Percentiles rank a stretch among this genome's conserved stretches.
These are phyloP conservation scores for Pterostichus niger DNA, from an alignment of 2,888 invertebrate genomes.

Conservation along the genomic window DNA sequence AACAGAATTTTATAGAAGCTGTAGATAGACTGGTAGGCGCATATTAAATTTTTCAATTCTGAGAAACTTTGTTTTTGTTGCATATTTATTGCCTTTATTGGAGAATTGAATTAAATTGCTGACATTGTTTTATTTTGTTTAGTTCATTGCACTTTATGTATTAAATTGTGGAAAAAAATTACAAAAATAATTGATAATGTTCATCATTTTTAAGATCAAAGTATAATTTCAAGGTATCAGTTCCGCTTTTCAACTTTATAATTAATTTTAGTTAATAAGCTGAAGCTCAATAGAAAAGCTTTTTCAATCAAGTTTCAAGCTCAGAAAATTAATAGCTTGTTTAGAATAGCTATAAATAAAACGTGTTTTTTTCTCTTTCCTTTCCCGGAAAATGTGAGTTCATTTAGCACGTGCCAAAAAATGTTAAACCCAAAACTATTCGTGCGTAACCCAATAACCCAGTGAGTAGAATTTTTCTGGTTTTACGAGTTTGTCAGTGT, in stretches of 20 bases:
- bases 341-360: not conserved
- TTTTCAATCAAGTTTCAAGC: not conserved
- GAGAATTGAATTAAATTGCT: too few relatives aligned
- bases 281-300: not conserved
- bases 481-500: not conserved
- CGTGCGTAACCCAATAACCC: conserved; percentile 40
- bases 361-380: not conserved
- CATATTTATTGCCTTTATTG: too few relatives aligned
- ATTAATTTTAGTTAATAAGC: conserved; percentile 3
- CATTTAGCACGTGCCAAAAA: conserved; percentile 38
- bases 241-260: not conserved
- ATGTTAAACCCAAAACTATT: not conserved
- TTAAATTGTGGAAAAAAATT: not conserved
- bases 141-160: not conserved
- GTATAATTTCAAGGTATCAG: not conserved
- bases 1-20: too few relatives aligned
- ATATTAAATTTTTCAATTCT: too few relatives aligned
- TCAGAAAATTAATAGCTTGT: conserved; percentile 11
- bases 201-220: too few relatives aligned
- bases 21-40: too few relatives aligned
- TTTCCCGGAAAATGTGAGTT: not conserved
- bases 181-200: too few relatives aligned
- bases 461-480: conserved; percentile 11
- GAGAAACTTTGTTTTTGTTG: too few relatives aligned
- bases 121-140: too few relatives aligned